Evolutionary conservation across 2,113 vertebrate species (phyloP).

Genomic region (Natator depressus): DNA sequence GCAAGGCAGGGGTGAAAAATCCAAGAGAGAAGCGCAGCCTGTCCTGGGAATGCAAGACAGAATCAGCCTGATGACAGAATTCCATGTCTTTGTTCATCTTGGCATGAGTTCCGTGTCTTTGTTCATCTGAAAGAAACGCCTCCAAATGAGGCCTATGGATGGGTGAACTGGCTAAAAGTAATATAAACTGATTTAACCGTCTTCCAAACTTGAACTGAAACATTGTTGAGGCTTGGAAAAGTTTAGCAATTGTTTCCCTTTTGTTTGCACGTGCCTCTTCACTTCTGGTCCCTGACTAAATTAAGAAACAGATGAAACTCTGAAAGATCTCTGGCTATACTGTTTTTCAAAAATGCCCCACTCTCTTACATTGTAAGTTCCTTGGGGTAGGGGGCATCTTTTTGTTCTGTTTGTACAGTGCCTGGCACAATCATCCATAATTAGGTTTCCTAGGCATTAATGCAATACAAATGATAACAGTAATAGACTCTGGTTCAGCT

Average conservation of each 20-base stretch:
- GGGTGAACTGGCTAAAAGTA: accelerated
- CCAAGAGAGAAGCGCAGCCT: background rate
- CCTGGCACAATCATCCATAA: background rate
- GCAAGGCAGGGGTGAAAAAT: background rate
- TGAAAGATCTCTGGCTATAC: background rate
- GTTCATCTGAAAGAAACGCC: background rate
- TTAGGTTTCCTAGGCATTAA: background rate
- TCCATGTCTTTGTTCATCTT: background rate
- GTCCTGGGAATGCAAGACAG: background rate
- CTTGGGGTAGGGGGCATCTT: background rate
- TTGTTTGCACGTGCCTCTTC: accelerated
- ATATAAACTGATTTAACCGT: background rate
- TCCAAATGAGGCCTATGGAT: background rate
- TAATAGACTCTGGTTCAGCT: background rate
- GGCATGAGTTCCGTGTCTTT: background rate
- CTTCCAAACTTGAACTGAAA: background rate
- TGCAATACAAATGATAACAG: background rate
- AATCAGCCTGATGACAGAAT: background rate
- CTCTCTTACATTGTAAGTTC: background rate
- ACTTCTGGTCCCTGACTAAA: background rate
- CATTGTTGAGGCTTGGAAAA: background rate
- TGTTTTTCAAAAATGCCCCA: accelerated
- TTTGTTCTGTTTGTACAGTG: background rate
- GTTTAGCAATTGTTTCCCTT: background rate
- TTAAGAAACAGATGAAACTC: background rate